phyloP scores from a whole-genome alignment of 2,113 vertebrate genomes.

The Callopanchax toddi region DNA sequence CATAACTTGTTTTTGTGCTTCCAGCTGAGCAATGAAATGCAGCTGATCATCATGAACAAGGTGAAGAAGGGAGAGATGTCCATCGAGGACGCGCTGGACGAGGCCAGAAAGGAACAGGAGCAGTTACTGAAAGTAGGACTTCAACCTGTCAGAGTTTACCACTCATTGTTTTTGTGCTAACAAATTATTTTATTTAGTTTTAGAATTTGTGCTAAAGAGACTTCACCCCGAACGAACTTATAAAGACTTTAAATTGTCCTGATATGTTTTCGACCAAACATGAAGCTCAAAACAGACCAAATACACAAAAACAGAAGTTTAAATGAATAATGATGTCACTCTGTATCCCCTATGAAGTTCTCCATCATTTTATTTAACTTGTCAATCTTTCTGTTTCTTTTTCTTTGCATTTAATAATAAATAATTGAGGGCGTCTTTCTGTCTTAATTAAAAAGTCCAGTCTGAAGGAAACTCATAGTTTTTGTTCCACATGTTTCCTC shows the following conservation, averaged over 20 bases:
- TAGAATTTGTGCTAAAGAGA: neutral
- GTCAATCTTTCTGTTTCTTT: no score
- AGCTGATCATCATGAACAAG: conserved; percentile 80
- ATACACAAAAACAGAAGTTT: no score
- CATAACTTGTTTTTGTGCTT: conserved; percentile 11
- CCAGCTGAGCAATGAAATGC: conserved; percentile 82
- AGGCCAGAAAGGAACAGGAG: conserved; percentile 68
- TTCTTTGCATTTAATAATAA: neutral
- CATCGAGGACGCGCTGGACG: conserved; percentile 78
- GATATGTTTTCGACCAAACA: no score
- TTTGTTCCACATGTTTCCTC: neutral
- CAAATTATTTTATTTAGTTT: neutral
- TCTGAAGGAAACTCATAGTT: neutral
- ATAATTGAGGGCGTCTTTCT: neutral
- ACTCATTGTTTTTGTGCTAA: neutral
- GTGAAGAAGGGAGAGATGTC: conserved; percentile 83
- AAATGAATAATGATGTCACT: no score
- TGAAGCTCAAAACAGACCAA: no score
- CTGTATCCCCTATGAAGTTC: no score
- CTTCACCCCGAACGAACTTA: no score
- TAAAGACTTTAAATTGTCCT: no score
- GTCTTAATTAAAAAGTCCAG: neutral
- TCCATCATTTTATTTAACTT: no score
- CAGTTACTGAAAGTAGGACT: conserved; percentile 37
- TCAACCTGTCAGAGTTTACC: neutral